phyloP scores from a whole-genome alignment of 2,888 invertebrate genomes.

The Prionchulus punctatus region DNA sequence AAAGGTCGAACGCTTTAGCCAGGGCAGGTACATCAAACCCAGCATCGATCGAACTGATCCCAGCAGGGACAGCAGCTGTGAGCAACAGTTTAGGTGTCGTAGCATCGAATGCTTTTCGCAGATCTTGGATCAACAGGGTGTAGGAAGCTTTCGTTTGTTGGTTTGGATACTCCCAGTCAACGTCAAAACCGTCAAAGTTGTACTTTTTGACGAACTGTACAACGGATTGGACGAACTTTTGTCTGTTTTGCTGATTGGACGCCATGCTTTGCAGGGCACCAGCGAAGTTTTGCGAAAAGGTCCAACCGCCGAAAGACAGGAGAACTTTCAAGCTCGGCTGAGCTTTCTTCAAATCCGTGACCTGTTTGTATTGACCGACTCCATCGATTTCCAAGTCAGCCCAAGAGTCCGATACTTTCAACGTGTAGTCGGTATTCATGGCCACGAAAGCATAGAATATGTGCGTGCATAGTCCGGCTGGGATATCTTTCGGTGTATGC shows the following conservation, averaged over 20 bases:
- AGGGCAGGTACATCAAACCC: no score
- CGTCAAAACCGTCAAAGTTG: neutral
- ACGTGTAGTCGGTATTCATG: neutral
- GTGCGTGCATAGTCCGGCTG: neutral
- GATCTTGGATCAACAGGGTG: no score
- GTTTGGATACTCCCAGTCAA: no score
- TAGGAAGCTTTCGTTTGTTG: no score
- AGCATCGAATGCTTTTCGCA: no score
- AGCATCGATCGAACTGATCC: no score
- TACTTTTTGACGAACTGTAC: neutral
- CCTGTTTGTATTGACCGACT: neutral
- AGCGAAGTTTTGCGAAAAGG: neutral
- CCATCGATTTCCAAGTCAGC: neutral
- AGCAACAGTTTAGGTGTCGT: no score
- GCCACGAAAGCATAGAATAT: neutral
- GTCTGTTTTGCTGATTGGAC: neutral
- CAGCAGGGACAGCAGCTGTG: no score
- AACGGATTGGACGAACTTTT: neutral
- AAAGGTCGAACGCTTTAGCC: no score
- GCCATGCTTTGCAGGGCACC: neutral
- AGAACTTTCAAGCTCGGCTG: neutral
- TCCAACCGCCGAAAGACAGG: neutral
- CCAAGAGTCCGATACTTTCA: neutral
- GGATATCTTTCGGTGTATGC: neutral
- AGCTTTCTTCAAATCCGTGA: neutral